Conservation (phyloP, 1,140 invertebrate species). For the Drosophila ironensis region DNA sequence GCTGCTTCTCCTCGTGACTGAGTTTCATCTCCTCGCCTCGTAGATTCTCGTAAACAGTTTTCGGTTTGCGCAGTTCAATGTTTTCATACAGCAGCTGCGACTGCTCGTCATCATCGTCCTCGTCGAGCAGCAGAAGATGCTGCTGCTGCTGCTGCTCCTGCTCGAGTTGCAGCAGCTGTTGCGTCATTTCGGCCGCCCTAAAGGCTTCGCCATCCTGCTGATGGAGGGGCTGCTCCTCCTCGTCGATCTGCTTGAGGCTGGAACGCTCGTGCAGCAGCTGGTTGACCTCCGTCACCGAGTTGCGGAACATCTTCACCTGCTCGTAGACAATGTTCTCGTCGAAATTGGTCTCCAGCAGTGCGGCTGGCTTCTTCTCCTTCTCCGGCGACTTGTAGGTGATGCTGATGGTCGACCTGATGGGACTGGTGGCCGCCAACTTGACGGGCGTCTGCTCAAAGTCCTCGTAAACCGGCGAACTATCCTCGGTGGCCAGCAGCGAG, state of each 20-base stretch:
- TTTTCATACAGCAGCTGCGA: constrained; percentile 75
- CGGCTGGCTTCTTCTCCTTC: constrained; percentile 55
- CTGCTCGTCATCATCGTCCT: constrained; percentile 10
- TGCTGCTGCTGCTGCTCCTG: constrained; percentile 17
- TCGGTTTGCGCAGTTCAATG: constrained; percentile 79
- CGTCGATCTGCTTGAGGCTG: constrained; percentile 66
- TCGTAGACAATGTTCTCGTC: constrained; percentile 86
- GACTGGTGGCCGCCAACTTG: constrained; percentile 78
- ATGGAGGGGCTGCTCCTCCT: constrained; percentile 65
- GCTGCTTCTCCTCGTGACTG: constrained; percentile 30
- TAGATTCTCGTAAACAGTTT: constrained; percentile 83
- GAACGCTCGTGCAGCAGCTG: constrained; percentile 83
- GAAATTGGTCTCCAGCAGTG: constrained; percentile 75
- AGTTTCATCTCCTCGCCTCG: constrained; percentile 77
- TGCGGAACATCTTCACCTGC: constrained; percentile 88
- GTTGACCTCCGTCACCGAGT: constrained; percentile 89
- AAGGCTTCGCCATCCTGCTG: constrained; percentile 63
- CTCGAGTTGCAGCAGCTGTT: constrained; percentile 62
- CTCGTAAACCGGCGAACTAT: constrained; percentile 74
- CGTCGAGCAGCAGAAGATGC: constrained; percentile 1
- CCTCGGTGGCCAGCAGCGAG: constrained; percentile 74
- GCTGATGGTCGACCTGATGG: constrained; percentile 86
- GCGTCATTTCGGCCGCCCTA: constrained; percentile 63
- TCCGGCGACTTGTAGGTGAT: constrained; percentile 84
- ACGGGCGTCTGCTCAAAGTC: constrained; percentile 76